phyloP scores from a whole-genome alignment of 2,797 vertebrate species.

The Agapornis canus region DNA sequence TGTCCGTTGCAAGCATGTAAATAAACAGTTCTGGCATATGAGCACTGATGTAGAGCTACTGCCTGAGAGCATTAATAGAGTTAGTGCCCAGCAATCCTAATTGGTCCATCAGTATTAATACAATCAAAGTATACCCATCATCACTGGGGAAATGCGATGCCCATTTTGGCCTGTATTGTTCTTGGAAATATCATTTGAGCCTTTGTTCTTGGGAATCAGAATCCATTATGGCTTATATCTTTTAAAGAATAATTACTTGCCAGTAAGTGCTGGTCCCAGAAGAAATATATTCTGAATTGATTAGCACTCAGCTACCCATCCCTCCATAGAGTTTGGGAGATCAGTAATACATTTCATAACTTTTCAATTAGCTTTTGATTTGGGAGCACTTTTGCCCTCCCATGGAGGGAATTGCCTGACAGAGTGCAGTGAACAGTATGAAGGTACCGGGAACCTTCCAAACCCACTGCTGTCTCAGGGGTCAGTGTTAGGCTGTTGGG shows the following conservation, averaged over 20 bases:
- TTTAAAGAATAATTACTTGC: constrained; percentile 40
- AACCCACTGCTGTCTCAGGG: neutral
- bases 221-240: neutral
- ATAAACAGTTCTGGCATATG: neutral
- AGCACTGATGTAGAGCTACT: neutral
- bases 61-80: neutral
- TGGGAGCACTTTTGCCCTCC: neutral
- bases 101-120: neutral
- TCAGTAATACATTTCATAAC: neutral
- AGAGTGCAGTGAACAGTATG: neutral
- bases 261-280: constrained; percentile 13
- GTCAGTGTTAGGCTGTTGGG: rapidly evolving
- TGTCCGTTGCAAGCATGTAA: neutral
- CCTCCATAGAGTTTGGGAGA: neutral
- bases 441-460: neutral
- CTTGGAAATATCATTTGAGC: neutral
- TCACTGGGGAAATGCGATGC: neutral
- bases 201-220: constrained; percentile 23
- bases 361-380: constrained; percentile 8
- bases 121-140: neutral
- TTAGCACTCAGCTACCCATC: neutral
- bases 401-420: neutral
- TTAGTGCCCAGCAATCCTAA: neutral
- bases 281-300: constrained; percentile 28
- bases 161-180: neutral